phyloP scores from a whole-genome alignment of 2,113 vertebrate genomes.

The Cyanistes caeruleus region DNA sequence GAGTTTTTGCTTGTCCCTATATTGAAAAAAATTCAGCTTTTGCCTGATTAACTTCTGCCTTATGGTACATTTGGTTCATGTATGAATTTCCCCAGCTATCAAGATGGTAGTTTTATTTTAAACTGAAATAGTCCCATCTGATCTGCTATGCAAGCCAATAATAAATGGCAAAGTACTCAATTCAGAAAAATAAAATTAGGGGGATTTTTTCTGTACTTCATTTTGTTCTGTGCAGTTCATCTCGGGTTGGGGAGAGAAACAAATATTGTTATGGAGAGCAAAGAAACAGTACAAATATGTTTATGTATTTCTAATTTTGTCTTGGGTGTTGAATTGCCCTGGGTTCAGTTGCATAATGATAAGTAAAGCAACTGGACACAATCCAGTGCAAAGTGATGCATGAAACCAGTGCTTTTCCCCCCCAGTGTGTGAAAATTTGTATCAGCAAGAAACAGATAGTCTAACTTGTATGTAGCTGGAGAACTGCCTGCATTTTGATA shows the following conservation, averaged over 20 bases:
- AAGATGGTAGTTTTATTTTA: neutral
- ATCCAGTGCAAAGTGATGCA: slow-evolving; percentile 57
- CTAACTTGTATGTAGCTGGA: slow-evolving; percentile 32
- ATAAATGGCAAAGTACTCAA: neutral
- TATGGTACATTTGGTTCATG: neutral
- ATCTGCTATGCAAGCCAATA: neutral
- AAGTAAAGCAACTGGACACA: slow-evolving; percentile 56
- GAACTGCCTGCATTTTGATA: slow-evolving; percentile 49
- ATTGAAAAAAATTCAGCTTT: neutral
- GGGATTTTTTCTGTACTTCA: neutral
- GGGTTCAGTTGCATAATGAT: slow-evolving; percentile 59
- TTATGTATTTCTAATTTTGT: slow-evolving; percentile 63
- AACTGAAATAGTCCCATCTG: neutral
- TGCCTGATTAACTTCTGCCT: neutral
- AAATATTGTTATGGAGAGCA: slow-evolving; percentile 52
- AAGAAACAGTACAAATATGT: slow-evolving; percentile 47
- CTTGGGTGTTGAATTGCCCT: slow-evolving; percentile 48
- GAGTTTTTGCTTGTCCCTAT: neutral
- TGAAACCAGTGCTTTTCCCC: slow-evolving; percentile 50
- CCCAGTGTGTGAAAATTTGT: slow-evolving; percentile 50
- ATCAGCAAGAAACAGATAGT: slow-evolving; percentile 66
- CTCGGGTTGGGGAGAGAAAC: slow-evolving; percentile 1
- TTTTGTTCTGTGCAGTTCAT: neutral
- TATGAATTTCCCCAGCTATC: neutral
- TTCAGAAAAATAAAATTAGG: neutral